phyloP scores from a whole-genome alignment of 37 sponge, comb jelly and placozoan genomes.

The Dysidea cf. avara region DNA sequence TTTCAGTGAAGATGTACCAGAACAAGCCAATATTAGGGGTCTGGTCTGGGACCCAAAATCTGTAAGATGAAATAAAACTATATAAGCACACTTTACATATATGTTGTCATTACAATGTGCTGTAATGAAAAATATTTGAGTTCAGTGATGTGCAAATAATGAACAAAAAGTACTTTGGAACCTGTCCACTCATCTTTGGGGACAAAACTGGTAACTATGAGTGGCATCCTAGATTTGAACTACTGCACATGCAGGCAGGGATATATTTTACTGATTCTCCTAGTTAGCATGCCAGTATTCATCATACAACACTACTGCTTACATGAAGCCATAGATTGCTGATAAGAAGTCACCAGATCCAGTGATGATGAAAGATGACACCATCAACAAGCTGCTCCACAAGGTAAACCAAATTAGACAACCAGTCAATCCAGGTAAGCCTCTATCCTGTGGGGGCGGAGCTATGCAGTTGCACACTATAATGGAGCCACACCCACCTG shows the following conservation, averaged over 20 bases:
- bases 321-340: slow-evolving; percentile 81
- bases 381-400: slow-evolving; percentile 34
- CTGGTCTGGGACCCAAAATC: slow-evolving; percentile 76
- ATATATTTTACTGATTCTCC: not conserved
- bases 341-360: slow-evolving; percentile 82
- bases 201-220: too few species aligned
- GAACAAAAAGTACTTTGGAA: too few species aligned
- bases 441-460: not conserved
- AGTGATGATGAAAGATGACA: slow-evolving; percentile 42
- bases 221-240: not conserved
- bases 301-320: too few species aligned
- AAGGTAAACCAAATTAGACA: not conserved
- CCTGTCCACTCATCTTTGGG: too few species aligned
- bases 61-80: slow-evolving; percentile 18
- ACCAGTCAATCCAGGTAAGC: slow-evolving; percentile 2
- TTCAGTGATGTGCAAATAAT: too few species aligned
- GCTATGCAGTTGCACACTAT: not conserved
- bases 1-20: slow-evolving; percentile 98
- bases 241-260: not conserved
- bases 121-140: too few species aligned
- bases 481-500: slow-evolving; percentile 21
- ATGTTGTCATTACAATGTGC: not conserved
- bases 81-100: not conserved
- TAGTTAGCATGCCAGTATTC: not conserved
- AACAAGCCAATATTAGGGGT: slow-evolving; percentile 95